Evolutionary conservation across 2,797 vertebrate species (phyloP), one percentile per base, ranked within the genome.

Genomic region (Peromyscus attwateri): DNA sequence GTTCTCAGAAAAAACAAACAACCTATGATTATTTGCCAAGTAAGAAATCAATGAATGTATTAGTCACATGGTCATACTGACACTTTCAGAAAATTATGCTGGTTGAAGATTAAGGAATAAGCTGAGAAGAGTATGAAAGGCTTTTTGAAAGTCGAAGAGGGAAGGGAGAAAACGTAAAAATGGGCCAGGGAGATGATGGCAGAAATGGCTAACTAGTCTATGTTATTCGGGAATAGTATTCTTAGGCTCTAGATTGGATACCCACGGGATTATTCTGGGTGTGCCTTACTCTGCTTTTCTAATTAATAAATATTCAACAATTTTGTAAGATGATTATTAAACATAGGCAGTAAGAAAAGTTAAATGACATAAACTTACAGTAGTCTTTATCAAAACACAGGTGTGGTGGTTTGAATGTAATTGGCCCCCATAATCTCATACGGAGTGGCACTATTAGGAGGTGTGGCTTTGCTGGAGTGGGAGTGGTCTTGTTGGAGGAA

Each of bases 361-460:
- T 89, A 93, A 96, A 71, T 92, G 68, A 84, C 13, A 84, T 77
- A 55, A 73, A 83, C 34, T 75, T 92, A 80, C 2, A 94, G 90
- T 91, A 87, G 71, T 77, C 70, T 85, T 85, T 29, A 91, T 80
- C n/a, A 89, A 94, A 92, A 92, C 10, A 71, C 25, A 89, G 27
- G 46, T 87, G 6, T n/a, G 66, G 2, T 17, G n/a, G 66, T 16
- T 70, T 70, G 66, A 34, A 70, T 70, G 31, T 34, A n/a, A 70
- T 70, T 70, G 14, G 5, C 66, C 34, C 11, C 64, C 29, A 68
- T 68, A 68, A 5, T 68, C 66, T 34, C 66, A 68, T 16, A 31
- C 31, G 31, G 25, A 62, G 21, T 25, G 25, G 25, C 62, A 27
- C 1, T 27, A 64, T 64, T 64, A 27, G 25, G 10, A 27, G 25